Evolutionary conservation across 2,113 vertebrate species (phyloP).

Genomic region (Neomonachus schauinslandi): DNA sequence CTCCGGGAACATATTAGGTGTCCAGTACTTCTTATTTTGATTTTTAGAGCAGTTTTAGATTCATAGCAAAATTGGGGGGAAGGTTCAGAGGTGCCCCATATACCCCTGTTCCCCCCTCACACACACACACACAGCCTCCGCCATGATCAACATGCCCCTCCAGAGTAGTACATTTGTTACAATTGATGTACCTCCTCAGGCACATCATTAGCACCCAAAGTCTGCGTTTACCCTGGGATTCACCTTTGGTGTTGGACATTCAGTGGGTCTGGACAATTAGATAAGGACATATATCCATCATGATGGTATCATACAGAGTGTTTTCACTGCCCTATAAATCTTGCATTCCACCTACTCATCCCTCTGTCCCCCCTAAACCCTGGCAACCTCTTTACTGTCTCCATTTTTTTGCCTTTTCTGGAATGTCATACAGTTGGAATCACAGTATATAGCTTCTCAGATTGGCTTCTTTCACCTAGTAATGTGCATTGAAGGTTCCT

Average conservation of each 20-base stretch:
- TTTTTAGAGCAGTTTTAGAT: constrained; percentile 32
- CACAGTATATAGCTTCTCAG: not conserved
- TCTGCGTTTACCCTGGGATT: not conserved
- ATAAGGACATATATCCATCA: not conserved
- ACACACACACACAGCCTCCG: not conserved
- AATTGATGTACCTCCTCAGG: not conserved
- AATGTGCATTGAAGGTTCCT: not conserved
- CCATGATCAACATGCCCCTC: not conserved
- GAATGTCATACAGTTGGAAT: constrained; percentile 9
- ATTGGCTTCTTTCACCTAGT: not conserved
- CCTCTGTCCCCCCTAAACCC: not conserved
- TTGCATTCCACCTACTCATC: not conserved
- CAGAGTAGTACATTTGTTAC: not conserved
- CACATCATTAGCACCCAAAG: not conserved
- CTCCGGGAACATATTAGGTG: not conserved
- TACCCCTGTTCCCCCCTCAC: not conserved
- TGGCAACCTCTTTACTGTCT: not conserved
- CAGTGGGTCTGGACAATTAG: not conserved
- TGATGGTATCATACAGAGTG: not conserved
- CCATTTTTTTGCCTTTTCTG: not conserved
- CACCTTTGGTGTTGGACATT: not conserved
- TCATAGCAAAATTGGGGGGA: not conserved
- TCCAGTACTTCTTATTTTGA: not conserved
- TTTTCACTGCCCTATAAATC: not conserved
- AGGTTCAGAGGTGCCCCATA: not conserved